Evolutionary conservation across 2,797 vertebrate genomes (phyloP), one percentile per base, ranked within the genome.

Genomic region (Trachops cirrhosus): DNA sequence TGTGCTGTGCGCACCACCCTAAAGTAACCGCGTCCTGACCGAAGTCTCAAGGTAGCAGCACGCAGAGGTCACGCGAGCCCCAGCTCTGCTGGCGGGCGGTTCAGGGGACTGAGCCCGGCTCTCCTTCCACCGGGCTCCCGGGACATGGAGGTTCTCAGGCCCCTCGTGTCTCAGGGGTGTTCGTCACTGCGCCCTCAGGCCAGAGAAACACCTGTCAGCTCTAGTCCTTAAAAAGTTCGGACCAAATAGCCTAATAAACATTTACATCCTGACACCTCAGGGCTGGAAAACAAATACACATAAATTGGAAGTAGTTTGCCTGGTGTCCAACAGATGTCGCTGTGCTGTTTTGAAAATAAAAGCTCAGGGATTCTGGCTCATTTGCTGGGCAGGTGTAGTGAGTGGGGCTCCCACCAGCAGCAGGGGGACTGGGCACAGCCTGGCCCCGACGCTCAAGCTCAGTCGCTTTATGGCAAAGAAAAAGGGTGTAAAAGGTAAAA

Each of bases 341-440:
- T 64, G 68, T 44, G 67, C 37, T 93, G 4, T 78, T 37, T 16
- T 41, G 71, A 79, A 74, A 86, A 22, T 7, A 34, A 15, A 34
- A 2, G 1, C 1, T 0, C 34, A 0, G 0, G 32, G 5, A 26
- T 8, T 16, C 39, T 29, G 29, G 57, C 46, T 1, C 70, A 34
- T 57, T 52, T 24, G 16, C 59, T 6, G 19, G 24, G 57, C 57
- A 29, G 24, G 24, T 2, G 10, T 1, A 11, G 54, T 29, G 57
- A 24, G 54, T 29, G 57, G 57, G 57, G 10, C 57, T 4, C 57
- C 57, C 57, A 5, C 57, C 57, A 59, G 24, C 57, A 26, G 24
- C 24, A 26, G 54, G 57, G 54, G 22, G 54, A 54, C 22, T 9
- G 8, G 22, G 22, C 57, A 62, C 57, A 29, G 57, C 26, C 26